These are phyloP conservation scores for Andricus curvator DNA, from an alignment of 2,888 invertebrate genomes.

Conservation along the genomic window DNA sequence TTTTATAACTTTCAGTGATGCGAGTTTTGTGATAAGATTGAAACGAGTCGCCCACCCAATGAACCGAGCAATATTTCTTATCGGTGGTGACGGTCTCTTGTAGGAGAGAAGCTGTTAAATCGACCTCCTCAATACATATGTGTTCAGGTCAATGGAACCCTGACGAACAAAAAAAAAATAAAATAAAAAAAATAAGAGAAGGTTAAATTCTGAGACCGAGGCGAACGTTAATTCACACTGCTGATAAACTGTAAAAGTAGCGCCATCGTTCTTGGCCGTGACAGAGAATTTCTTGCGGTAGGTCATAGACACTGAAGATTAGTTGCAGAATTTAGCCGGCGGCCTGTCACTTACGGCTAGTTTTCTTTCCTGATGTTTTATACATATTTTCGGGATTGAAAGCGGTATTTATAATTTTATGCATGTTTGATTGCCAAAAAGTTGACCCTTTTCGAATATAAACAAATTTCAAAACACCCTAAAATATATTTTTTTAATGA, in stretches of 20 bases:
- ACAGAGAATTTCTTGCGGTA: slow-evolving; percentile 47
- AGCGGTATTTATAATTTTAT: background rate
- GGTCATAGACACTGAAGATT: too few relatives aligned
- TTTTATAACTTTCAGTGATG: background rate
- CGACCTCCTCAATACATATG: slow-evolving; percentile 40
- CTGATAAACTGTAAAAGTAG: slow-evolving; percentile 38
- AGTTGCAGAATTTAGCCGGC: slow-evolving; percentile 14
- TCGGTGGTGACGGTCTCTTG: slow-evolving; percentile 41
- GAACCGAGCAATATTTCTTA: slow-evolving; percentile 48
- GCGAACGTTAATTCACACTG: too few relatives aligned
- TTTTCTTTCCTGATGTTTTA: too few relatives aligned
- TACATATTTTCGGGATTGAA: too few relatives aligned
- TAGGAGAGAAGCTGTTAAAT: slow-evolving; percentile 53
- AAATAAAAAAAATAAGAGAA: slow-evolving; percentile 36
- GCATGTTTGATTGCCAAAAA: too few relatives aligned
- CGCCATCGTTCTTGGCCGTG: slow-evolving; percentile 59
- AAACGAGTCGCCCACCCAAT: slow-evolving; percentile 35
- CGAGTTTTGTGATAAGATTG: slow-evolving; percentile 31
- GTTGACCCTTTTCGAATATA: too few relatives aligned
- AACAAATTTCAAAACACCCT: too few relatives aligned
- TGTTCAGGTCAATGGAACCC: too few relatives aligned
- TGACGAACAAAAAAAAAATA: too few relatives aligned
- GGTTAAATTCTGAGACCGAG: slow-evolving; percentile 54
- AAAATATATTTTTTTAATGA: too few relatives aligned
- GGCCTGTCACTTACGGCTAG: too few relatives aligned